A percentile compares a stretch with the other conserved stretches of the same genome.
Conservation (phyloP, 23 tunicate species). For the Aplidium turbinatum region DNA sequence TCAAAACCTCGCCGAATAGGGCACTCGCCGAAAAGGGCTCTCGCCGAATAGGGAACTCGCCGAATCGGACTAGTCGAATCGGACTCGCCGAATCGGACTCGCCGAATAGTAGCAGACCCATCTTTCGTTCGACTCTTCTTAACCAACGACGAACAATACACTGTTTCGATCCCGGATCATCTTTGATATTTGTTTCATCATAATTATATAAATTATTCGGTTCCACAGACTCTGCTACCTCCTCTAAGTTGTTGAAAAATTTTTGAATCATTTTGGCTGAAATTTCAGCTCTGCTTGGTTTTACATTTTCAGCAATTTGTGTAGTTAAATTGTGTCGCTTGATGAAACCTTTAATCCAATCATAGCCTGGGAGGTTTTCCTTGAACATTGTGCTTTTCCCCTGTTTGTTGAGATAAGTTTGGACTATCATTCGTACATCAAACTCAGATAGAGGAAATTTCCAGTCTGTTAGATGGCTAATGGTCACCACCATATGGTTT, state of each 20-base stretch:
- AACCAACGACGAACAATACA: constrained; percentile 8
- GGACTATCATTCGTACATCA: constrained; percentile 1
- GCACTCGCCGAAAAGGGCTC: no score
- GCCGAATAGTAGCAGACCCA: no score
- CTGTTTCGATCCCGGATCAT: constrained; percentile 8
- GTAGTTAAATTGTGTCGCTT: not conserved
- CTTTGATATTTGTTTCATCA: constrained; percentile 8
- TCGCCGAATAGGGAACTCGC: no score
- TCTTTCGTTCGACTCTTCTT: not conserved
- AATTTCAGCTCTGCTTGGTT: constrained; percentile 13
- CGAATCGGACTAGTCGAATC: no score
- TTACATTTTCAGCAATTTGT: not conserved
- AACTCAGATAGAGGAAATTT: constrained; percentile 19
- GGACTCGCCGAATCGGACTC: no score
- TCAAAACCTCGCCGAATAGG: no score
- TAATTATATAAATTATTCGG: not conserved
- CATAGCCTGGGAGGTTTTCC: not conserved
- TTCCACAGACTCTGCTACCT: not conserved
- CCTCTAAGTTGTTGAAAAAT: not conserved
- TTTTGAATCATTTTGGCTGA: not conserved
- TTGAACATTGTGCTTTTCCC: constrained; percentile 2
- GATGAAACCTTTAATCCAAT: constrained; percentile 2
- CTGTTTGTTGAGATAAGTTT: constrained; percentile 8
- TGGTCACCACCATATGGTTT: not conserved
- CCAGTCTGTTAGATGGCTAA: constrained; percentile 17